phyloP scores from a whole-genome alignment of 2,113 vertebrate species.

The Zosterops japonicus region DNA sequence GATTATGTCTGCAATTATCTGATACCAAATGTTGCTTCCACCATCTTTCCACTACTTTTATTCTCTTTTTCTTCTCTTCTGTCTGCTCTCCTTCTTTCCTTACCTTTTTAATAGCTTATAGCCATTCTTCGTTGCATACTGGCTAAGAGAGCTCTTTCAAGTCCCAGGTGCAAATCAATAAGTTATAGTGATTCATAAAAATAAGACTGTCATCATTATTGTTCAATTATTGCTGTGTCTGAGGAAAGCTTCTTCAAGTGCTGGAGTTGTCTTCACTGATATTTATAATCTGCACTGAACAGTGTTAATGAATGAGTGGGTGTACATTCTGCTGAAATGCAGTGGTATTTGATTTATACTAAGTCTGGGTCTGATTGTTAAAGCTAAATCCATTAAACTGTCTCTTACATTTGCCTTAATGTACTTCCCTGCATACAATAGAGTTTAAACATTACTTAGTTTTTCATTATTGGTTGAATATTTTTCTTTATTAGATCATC shows the following conservation, averaged over 20 bases:
- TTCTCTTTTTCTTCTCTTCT: background rate
- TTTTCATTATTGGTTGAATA: conserved; percentile 75
- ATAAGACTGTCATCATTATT: conserved; percentile 78
- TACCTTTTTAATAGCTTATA: conserved; percentile 61
- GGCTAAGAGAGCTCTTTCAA: conserved; percentile 70
- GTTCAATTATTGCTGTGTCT: conserved; percentile 77
- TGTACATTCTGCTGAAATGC: conserved; percentile 72
- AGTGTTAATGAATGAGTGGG: conserved; percentile 77
- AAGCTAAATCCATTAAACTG: conserved; percentile 82
- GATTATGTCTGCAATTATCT: conserved; percentile 57
- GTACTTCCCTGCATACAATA: conserved; percentile 74
- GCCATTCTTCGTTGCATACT: conserved; percentile 66
- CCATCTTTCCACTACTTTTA: background rate
- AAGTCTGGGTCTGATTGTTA: conserved; percentile 77
- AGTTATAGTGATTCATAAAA: conserved; percentile 78
- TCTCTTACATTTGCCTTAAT: conserved; percentile 78
- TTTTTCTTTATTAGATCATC: conserved; percentile 72
- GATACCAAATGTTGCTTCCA: background rate
- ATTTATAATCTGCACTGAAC: conserved; percentile 79
- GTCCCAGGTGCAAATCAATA: conserved; percentile 76
- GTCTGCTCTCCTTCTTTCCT: conserved; percentile 21
- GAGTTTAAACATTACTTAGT: conserved; percentile 77
- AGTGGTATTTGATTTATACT: conserved; percentile 78
- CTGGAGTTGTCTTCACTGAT: conserved; percentile 73
- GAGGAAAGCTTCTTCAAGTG: conserved; percentile 75